Percentiles rank a stretch among this genome's conserved stretches.
These are phyloP conservation scores for Erethizon dorsatum DNA, from an alignment of 2,797 vertebrate species.

Conservation along the genomic window DNA sequence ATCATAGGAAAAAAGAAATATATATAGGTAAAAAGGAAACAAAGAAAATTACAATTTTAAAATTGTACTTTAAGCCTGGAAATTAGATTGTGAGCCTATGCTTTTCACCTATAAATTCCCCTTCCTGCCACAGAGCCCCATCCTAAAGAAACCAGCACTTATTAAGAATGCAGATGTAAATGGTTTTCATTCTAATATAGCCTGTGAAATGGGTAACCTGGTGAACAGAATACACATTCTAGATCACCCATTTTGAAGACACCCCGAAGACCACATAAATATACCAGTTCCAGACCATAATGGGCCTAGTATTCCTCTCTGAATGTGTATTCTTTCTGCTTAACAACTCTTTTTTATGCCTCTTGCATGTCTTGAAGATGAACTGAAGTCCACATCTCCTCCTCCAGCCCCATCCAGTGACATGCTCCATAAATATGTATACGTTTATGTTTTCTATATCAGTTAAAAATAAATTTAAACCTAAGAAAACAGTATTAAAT, in stretches of 20 bases:
- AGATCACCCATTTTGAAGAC: background rate
- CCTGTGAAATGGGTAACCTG: background rate
- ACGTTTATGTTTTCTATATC: background rate
- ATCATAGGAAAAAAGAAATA: background rate
- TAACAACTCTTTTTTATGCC: background rate
- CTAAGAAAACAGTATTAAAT: background rate
- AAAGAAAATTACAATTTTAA: background rate
- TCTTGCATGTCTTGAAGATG: background rate
- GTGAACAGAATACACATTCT: background rate
- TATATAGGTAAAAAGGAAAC: background rate
- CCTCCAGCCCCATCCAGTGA: background rate
- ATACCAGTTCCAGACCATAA: background rate
- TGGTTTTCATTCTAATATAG: background rate
- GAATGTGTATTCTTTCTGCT: background rate
- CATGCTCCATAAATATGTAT: background rate
- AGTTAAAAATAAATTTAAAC: background rate
- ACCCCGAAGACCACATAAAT: background rate
- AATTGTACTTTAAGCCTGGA: background rate
- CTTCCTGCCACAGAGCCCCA: background rate
- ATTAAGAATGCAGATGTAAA: background rate
- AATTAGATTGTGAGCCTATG: background rate
- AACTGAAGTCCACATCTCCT: background rate
- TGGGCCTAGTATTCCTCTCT: background rate
- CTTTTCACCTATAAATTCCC: background rate
- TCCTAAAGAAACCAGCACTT: background rate